phyloP scores from a whole-genome alignment of 2,888 invertebrate species.

The Melieria omissa region DNA sequence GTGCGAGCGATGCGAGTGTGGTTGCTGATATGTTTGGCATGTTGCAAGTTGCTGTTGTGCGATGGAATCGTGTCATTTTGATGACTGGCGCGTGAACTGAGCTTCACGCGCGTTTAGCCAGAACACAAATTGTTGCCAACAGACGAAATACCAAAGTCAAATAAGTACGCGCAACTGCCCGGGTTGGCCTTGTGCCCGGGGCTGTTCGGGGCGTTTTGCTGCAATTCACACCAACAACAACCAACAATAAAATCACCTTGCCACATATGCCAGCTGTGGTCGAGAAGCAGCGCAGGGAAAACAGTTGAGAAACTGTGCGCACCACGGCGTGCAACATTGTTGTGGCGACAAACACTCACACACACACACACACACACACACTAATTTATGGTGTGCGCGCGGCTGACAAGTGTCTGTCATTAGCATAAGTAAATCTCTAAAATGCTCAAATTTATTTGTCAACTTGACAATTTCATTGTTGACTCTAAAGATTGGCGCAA shows the following conservation, averaged over 20 bases:
- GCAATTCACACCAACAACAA: too few relatives aligned
- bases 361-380: constrained; percentile 27
- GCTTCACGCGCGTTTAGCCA: constrained; percentile 38
- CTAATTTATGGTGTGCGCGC: constrained; percentile 37
- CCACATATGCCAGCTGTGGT: too few relatives aligned
- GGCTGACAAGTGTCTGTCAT: constrained; percentile 55
- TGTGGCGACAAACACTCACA: constrained; percentile 9
- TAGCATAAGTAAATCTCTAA: constrained; percentile 43
- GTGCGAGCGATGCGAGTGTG: not conserved
- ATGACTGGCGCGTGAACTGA: constrained; percentile 40
- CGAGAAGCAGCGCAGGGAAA: constrained; percentile 10
- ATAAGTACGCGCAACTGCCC: too few relatives aligned
- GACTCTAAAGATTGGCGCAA: constrained; percentile 38
- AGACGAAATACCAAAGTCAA: too few relatives aligned
- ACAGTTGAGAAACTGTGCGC: constrained; percentile 33
- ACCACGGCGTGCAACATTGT: constrained; percentile 50
- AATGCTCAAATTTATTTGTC: constrained; percentile 64
- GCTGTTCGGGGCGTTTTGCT: too few relatives aligned
- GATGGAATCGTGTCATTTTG: constrained; percentile 40
- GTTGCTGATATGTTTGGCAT: constrained; percentile 3
- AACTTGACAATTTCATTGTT: constrained; percentile 64
- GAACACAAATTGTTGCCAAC: not conserved
- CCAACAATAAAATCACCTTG: too few relatives aligned
- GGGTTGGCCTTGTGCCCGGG: too few relatives aligned
- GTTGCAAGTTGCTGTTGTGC: not conserved